phyloP scores from a whole-genome alignment of 2,888 invertebrate species.

The Heliconius ismenius region DNA sequence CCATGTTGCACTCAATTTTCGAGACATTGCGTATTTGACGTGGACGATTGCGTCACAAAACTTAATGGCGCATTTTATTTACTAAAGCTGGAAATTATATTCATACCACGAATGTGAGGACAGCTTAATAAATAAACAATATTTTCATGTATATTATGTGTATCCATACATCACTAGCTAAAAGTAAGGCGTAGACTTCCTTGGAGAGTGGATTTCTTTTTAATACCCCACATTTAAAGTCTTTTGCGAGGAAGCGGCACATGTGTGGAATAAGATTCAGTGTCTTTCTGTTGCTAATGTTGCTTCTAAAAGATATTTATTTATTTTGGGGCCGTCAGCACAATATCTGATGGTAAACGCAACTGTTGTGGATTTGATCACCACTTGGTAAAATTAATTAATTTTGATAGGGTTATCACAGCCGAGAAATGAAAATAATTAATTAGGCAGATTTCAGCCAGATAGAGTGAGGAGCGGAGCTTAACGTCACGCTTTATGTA shows the following conservation, averaged over 20 bases:
- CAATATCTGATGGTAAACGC: background rate
- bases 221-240: constrained; percentile 79
- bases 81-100: no score
- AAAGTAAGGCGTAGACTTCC: constrained; percentile 65
- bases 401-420: no score
- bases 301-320: constrained; percentile 30
- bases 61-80: no score
- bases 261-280: constrained; percentile 60
- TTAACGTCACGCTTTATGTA: no score
- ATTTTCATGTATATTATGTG: background rate
- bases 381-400: no score
- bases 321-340: background rate
- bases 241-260: constrained; percentile 57
- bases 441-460: no score
- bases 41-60: no score
- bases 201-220: constrained; percentile 76
- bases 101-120: background rate
- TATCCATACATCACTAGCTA: constrained; percentile 51
- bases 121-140: background rate
- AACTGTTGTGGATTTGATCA: no score
- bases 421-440: no score
- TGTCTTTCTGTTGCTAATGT: constrained; percentile 46
- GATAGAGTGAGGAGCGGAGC: no score
- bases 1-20: no score
- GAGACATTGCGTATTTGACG: no score